Conservation (phyloP, 2,113 vertebrate genomes). For the Halichoeres trimaculatus region DNA sequence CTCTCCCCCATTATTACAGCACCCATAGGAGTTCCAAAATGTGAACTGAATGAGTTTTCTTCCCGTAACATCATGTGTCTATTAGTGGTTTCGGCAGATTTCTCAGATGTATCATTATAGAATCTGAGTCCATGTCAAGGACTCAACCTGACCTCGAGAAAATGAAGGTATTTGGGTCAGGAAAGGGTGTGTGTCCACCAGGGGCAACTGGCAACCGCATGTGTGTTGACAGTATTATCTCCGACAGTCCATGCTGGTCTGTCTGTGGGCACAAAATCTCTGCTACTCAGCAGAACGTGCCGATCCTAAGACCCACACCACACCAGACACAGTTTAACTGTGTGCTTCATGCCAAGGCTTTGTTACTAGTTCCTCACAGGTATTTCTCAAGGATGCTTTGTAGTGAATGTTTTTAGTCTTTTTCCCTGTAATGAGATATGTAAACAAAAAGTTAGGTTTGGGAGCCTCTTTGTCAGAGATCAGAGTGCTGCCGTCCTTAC, state of each 20-base stretch:
- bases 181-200: constrained; percentile 34
- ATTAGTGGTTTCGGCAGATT: constrained; percentile 61
- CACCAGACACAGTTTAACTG: constrained; percentile 14
- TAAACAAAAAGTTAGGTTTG: constrained; percentile 35
- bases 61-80: constrained; percentile 45
- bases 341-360: constrained; percentile 14
- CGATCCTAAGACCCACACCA: constrained; percentile 51
- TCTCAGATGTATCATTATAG: constrained; percentile 55
- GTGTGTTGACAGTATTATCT: constrained; percentile 62
- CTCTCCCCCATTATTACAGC: constrained; percentile 52
- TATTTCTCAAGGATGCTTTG: constrained; percentile 29
- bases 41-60: constrained; percentile 67
- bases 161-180: constrained; percentile 58
- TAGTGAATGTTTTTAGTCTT: constrained; percentile 21
- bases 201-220: constrained; percentile 27
- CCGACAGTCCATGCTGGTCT: constrained; percentile 41
- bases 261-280: constrained; percentile 59
- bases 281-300: constrained; percentile 69
- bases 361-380: not conserved
- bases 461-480: constrained; percentile 14
- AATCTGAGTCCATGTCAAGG: constrained; percentile 41
- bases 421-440: constrained; percentile 28
- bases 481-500: constrained; percentile 10
- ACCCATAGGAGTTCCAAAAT: constrained; percentile 59
- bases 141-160: constrained; percentile 50